Base-by-base conservation (phyloP, 2,888 invertebrate species). In the Drosophila lacicola region DNA sequence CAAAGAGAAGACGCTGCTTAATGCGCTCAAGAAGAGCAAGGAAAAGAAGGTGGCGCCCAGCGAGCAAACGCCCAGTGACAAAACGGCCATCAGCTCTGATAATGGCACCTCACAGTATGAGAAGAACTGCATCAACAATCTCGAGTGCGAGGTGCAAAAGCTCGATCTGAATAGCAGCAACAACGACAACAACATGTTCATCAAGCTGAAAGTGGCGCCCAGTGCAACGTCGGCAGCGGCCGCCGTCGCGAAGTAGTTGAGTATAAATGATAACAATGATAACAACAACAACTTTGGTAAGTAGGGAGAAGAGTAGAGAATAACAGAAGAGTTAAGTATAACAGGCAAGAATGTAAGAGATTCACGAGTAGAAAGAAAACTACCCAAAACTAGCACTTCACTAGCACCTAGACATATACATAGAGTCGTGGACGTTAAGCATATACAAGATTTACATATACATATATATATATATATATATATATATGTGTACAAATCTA, bases 121-220 rank as follows among this genome's bases (percentile, higher is more conserved):
- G 75, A 90, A 91, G 78, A 92, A 91, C 70, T 92, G 92, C 78
- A 85, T 91, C 55, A 91, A 87, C 56, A 91, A 91, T 85, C 83
- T 92, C 44, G 92, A 92, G 74, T 88, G 81, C 53, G 92, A 91
- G 74, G 90, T 92, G 68, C 92, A 92, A 70, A 92, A 92, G 67
- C 74, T 92, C 54, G 92, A 92, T 77, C 76, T 92, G 63, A 92
- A 91, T 61, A 91, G 74, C 60, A 67, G 80, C 56, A 90, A 78
- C 70, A 85, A 90, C 72, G 85, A 90, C 64, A 91, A 81, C 76
- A 91, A 89, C 58, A 88, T 91, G 88, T 90, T 91, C 65, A 91
- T 91, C 69, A 92, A 91, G 82, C 82, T 91, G 71, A 92, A 90
- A 83, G 89, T 92, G 70, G 79, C 91, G 50, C 78, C 90, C 29